phyloP scores from a whole-genome alignment of 1,140 invertebrate species.

The Neodiprion pinetum region DNA sequence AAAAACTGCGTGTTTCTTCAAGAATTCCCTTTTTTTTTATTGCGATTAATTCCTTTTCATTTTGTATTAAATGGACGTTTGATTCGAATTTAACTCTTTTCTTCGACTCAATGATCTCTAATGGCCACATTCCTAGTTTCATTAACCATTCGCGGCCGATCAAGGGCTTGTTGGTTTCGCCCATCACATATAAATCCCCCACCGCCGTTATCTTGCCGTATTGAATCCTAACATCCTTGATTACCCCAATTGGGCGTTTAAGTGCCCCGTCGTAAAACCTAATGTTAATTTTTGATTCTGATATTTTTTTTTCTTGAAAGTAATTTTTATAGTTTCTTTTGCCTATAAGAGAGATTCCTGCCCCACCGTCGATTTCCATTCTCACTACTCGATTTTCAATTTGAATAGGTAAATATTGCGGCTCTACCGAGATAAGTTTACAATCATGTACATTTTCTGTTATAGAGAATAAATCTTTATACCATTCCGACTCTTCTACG shows the following conservation, averaged over 20 bases:
- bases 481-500: conserved; percentile 12
- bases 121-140: conserved; percentile 15
- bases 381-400: conserved; percentile 11
- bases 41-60: conserved; percentile 10
- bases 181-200: conserved; percentile 15
- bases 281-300: neutral
- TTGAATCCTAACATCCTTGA: conserved; percentile 10
- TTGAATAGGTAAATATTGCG: conserved; percentile 17
- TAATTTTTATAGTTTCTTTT: conserved; percentile 10
- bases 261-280: neutral
- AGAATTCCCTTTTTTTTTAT: neutral
- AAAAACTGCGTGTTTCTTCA: neutral
- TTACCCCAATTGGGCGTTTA: conserved; percentile 14
- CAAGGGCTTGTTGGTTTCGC: neutral
- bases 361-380: conserved; percentile 17
- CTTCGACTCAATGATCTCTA: conserved; percentile 16
- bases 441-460: neutral
- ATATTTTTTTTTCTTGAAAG: neutral
- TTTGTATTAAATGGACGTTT: conserved; percentile 1
- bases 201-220: neutral
- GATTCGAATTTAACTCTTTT: conserved; percentile 10
- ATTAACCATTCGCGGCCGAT: conserved; percentile 18
- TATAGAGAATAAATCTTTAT: conserved; percentile 6
- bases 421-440: conserved; percentile 5
- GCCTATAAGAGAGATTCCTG: conserved; percentile 15